These are phyloP conservation scores for Aphelocoma californica DNA, from an alignment of 2,797 vertebrate species.

Conservation along the genomic window DNA sequence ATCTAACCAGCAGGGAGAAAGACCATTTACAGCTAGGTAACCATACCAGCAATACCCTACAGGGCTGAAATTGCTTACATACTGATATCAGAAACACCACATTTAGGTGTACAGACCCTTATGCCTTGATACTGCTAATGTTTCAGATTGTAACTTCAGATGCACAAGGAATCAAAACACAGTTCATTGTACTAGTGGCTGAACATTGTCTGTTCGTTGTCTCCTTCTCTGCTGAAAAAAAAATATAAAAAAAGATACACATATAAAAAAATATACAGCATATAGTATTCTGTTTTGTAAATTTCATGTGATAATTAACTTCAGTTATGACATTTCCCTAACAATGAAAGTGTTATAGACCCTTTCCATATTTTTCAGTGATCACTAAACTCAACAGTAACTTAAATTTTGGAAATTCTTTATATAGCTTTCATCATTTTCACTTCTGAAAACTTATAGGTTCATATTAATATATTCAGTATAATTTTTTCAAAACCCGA, in stretches of 20 bases:
- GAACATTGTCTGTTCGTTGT: neutral
- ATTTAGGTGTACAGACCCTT: neutral
- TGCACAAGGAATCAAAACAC: rapidly evolving
- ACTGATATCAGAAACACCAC: neutral
- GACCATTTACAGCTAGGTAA: neutral
- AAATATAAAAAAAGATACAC: too few relatives aligned
- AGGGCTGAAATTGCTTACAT: neutral
- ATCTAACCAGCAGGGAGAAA: neutral
- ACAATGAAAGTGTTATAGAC: neutral
- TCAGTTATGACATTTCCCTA: neutral
- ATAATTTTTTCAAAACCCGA: neutral
- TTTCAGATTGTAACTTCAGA: neutral
- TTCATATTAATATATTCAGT: neutral
- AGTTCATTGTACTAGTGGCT: neutral
- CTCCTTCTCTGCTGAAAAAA: neutral
- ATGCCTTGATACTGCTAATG: neutral
- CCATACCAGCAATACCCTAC: neutral
- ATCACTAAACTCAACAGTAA: neutral
- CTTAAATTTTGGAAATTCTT: neutral
- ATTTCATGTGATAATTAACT: neutral
- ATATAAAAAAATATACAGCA: neutral
- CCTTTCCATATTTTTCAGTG: neutral
- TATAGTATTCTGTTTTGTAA: neutral
- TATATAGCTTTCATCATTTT: neutral
- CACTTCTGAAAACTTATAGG: neutral